Conservation (phyloP, 2,797 vertebrate genomes). For the Anolis apletophallus region DNA sequence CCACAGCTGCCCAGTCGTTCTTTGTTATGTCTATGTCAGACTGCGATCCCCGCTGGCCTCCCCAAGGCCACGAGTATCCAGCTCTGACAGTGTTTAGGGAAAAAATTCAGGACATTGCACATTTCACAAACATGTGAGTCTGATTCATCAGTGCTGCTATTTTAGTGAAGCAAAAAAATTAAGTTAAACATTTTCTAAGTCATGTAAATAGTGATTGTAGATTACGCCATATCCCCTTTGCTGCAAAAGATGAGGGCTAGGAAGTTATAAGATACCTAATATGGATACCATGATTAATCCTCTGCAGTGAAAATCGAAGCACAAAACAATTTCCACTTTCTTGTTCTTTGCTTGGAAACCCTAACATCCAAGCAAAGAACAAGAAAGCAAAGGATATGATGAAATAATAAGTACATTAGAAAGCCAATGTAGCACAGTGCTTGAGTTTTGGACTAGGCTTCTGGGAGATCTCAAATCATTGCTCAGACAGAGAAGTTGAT, state of each 20-base stretch:
- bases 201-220: constrained; percentile 39
- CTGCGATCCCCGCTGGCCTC: too few species aligned
- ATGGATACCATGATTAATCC: constrained; percentile 5
- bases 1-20: too few species aligned
- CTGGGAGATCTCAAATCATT: too few species aligned
- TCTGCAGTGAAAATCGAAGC: background rate
- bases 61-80: too few species aligned
- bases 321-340: background rate
- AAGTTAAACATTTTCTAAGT: background rate
- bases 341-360: too few species aligned
- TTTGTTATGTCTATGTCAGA: too few species aligned
- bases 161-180: background rate
- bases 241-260: constrained; percentile 18
- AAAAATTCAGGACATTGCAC: background rate
- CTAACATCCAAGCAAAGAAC: background rate
- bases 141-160: background rate
- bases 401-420: background rate
- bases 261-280: background rate
- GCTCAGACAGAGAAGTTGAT: too few species aligned
- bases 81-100: too few species aligned
- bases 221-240: constrained; percentile 46
- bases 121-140: background rate
- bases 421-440: too few species aligned
- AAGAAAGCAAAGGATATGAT: background rate
- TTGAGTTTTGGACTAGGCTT: too few species aligned